Conservation (phyloP, 1,140 invertebrate genomes). For the Radopholus similis region DNA sequence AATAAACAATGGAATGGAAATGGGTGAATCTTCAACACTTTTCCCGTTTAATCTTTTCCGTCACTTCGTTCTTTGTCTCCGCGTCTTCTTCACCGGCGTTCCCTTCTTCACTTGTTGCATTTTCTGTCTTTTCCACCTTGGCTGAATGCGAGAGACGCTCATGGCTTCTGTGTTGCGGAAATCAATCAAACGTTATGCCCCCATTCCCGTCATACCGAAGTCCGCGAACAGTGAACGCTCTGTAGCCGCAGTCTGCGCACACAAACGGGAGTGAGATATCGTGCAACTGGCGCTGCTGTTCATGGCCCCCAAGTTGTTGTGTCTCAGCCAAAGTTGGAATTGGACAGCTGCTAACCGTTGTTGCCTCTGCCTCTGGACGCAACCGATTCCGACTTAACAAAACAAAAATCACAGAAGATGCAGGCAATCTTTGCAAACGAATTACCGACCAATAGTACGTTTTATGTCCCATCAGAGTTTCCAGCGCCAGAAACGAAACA, state of each 20-base stretch:
- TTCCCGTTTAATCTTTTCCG: too few relatives aligned
- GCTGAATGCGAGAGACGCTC: too few relatives aligned
- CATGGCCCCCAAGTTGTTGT: background rate
- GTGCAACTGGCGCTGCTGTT: conserved; percentile 1
- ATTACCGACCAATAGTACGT: conserved; percentile 14
- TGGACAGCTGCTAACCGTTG: background rate
- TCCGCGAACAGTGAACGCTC: conserved; percentile 5
- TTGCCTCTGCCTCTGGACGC: background rate
- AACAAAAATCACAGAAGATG: background rate
- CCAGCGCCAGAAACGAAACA: conserved; percentile 10
- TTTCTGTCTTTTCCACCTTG: too few relatives aligned
- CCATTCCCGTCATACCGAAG: too few relatives aligned
- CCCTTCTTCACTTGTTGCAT: too few relatives aligned
- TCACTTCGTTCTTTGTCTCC: too few relatives aligned
- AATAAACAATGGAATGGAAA: too few relatives aligned
- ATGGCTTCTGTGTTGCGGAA: too few relatives aligned
- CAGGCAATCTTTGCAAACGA: background rate
- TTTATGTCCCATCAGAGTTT: conserved; percentile 8
- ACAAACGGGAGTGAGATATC: background rate
- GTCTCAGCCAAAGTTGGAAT: background rate
- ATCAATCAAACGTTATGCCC: too few relatives aligned
- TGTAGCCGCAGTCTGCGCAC: conserved; percentile 12
- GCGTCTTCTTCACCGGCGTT: too few relatives aligned
- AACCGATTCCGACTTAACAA: background rate
- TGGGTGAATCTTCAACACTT: too few relatives aligned